phyloP scores from a whole-genome alignment of 2,888 invertebrate species.

The Rapana venosa region DNA sequence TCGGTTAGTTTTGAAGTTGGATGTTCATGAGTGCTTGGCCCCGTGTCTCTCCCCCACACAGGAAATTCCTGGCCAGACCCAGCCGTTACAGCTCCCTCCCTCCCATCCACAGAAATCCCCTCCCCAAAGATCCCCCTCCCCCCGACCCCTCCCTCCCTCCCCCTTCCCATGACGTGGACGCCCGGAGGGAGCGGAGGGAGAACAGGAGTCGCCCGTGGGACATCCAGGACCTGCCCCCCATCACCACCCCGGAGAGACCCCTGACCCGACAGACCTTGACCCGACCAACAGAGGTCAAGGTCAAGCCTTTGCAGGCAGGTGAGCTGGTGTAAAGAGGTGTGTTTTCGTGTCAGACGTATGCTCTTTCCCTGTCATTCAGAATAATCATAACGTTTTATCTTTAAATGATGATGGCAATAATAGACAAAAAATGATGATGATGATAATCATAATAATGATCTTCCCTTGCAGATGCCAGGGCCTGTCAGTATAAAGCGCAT shows the following conservation, averaged over 20 bases:
- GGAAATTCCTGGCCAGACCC: slow-evolving; percentile 38
- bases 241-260: neutral
- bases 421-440: too few species aligned
- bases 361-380: too few species aligned
- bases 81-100: slow-evolving; percentile 37
- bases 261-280: neutral
- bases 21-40: too few species aligned
- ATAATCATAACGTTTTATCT: too few species aligned
- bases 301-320: neutral
- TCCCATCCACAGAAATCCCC: slow-evolving; percentile 8
- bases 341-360: too few species aligned
- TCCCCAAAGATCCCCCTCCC: neutral
- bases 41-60: too few species aligned
- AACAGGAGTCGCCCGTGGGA: slow-evolving; percentile 33
- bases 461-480: too few species aligned
- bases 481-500: too few species aligned
- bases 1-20: too few species aligned
- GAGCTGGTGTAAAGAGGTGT: too few species aligned
- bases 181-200: slow-evolving; percentile 28
- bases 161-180: slow-evolving; percentile 22
- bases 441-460: too few species aligned
- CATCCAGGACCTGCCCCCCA: neutral
- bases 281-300: neutral
- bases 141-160: neutral
- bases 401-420: too few species aligned